Percentiles rank a stretch among this genome's conserved stretches.
phyloP scores from a whole-genome alignment of 2,113 vertebrate species.

The Sylvia atricapilla region DNA sequence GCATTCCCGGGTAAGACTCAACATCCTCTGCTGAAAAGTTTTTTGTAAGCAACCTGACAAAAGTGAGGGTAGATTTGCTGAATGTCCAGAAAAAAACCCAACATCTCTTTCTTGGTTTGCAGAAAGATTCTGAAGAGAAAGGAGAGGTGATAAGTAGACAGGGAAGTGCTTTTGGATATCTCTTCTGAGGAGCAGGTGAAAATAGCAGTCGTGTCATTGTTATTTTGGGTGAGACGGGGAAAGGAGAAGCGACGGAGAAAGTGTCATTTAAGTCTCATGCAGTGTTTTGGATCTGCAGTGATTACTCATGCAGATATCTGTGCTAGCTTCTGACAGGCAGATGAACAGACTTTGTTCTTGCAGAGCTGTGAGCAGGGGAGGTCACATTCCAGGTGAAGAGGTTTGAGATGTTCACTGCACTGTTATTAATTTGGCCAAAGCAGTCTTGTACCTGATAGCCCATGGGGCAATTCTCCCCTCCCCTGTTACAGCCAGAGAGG shows the following conservation, averaged over 20 bases:
- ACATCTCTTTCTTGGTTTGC: accelerated
- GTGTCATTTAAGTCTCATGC: background rate
- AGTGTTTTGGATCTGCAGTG: conserved; percentile 10
- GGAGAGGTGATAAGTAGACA: background rate
- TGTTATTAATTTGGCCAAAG: background rate
- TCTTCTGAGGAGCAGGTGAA: background rate
- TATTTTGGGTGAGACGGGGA: background rate
- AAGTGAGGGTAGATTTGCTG: background rate
- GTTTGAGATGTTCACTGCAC: background rate
- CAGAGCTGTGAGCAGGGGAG: background rate
- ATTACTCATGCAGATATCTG: conserved; percentile 40
- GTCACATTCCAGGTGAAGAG: background rate
- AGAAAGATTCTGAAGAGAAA: background rate
- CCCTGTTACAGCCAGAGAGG: background rate
- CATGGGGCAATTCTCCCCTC: background rate
- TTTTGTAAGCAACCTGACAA: background rate
- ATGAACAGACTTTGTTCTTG: background rate
- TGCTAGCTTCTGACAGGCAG: background rate
- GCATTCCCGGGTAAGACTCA: background rate
- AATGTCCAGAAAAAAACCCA: background rate
- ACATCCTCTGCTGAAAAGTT: background rate
- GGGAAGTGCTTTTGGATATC: background rate
- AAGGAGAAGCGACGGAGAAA: background rate
- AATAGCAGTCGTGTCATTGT: background rate
- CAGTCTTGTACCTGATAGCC: background rate